Percentiles rank a stretch among this genome's conserved stretches.
phyloP scores from a whole-genome alignment of 2,113 vertebrate genomes.

The Nipponia nippon region DNA sequence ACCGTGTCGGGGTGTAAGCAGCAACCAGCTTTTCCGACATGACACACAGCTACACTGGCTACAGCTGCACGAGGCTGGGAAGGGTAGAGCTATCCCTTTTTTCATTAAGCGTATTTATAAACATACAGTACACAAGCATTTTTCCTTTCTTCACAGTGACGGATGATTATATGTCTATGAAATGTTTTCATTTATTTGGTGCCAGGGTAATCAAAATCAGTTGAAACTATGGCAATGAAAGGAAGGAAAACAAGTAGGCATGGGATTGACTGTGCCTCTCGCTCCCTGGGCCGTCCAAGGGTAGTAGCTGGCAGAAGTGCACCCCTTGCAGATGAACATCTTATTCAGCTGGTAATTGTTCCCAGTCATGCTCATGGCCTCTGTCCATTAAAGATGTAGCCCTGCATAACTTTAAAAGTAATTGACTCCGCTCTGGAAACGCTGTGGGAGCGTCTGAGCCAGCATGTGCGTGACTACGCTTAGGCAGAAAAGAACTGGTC shows the following conservation, averaged over 20 bases:
- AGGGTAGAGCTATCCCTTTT: conserved; percentile 52
- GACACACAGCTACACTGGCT: background rate
- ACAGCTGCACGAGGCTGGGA: background rate
- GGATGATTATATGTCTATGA: conserved; percentile 70
- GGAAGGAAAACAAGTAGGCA: conserved; percentile 64
- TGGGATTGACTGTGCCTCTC: conserved; percentile 43
- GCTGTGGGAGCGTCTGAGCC: conserved; percentile 36
- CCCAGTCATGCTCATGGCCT: conserved; percentile 70
- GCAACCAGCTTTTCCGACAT: background rate
- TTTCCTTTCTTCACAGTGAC: conserved; percentile 68
- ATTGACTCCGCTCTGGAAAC: conserved; percentile 30
- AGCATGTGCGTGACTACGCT: conserved; percentile 68
- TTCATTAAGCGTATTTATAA: conserved; percentile 69
- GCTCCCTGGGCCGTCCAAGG: background rate
- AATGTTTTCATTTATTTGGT: conserved; percentile 80
- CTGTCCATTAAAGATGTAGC: conserved; percentile 64
- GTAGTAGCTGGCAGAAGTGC: conserved; percentile 55
- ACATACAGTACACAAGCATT: conserved; percentile 65
- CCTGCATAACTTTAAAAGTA: conserved; percentile 48
- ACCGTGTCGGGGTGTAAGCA: background rate
- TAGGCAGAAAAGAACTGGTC: conserved; percentile 52
- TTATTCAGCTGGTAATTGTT: conserved; percentile 71
- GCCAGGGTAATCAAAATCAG: conserved; percentile 79
- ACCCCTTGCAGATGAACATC: conserved; percentile 30
- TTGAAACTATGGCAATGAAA: conserved; percentile 64